phyloP scores from a whole-genome alignment of 1,140 invertebrate species.

The Drosophila mauritiana region DNA sequence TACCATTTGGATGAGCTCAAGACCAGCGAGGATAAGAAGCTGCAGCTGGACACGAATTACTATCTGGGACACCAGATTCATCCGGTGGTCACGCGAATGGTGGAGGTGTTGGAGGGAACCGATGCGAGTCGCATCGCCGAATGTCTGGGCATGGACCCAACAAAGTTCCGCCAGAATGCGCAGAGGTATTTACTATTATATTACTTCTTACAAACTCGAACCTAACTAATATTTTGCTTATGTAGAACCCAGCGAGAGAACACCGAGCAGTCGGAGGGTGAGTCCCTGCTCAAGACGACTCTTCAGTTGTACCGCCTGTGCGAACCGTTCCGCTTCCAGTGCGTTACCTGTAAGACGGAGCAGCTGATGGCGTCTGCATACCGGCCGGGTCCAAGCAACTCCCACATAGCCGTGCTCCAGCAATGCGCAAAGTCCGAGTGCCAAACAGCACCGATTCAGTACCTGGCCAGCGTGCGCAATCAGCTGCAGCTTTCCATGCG shows the following conservation, averaged over 20 bases:
- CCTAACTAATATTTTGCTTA: neutral
- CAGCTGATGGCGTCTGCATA: conserved; percentile 86
- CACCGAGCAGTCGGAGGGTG: conserved; percentile 71
- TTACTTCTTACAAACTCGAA: neutral
- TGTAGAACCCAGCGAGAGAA: conserved; percentile 48
- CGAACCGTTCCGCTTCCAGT: conserved; percentile 89
- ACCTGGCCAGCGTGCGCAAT: conserved; percentile 89
- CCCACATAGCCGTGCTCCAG: conserved; percentile 86
- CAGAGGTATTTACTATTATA: conserved; percentile 42
- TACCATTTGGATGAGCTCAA: conserved; percentile 97
- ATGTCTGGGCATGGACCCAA: conserved; percentile 91
- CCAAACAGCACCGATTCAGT: conserved; percentile 87
- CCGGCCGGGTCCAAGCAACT: conserved; percentile 84
- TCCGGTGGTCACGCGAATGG: conserved; percentile 96
- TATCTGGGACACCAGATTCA: conserved; percentile 96
- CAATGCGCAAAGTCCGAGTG: conserved; percentile 90
- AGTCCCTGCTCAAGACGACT: conserved; percentile 85
- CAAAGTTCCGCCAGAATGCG: conserved; percentile 79
- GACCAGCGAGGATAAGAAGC: conserved; percentile 84
- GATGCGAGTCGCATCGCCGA: conserved; percentile 95
- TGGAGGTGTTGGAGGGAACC: conserved; percentile 97
- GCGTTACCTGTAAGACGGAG: conserved; percentile 87
- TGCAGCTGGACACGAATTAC: conserved; percentile 93
- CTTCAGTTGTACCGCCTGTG: conserved; percentile 92
- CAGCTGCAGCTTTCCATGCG: conserved; percentile 89